Evolutionary conservation across 1,140 invertebrate species (phyloP).

Genomic region (Neocloeon triangulifer): DNA sequence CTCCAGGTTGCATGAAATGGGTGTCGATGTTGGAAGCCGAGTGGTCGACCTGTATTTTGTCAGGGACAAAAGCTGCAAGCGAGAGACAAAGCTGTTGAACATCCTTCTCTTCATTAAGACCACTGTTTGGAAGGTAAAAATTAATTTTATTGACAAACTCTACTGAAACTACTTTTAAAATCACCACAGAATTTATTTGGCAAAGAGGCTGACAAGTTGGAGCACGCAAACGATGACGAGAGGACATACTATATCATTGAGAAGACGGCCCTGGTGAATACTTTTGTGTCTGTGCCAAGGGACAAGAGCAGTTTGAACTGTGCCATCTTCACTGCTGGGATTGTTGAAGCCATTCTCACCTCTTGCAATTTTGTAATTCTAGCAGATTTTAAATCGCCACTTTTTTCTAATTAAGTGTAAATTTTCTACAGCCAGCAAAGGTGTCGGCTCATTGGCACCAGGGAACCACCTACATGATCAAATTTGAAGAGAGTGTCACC

Average conservation of each 20-base stretch:
- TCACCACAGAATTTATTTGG: conserved; percentile 68
- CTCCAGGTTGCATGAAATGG: conserved; percentile 72
- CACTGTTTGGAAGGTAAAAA: conserved; percentile 77
- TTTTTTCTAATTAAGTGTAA: conserved; percentile 9
- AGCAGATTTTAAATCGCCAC: background rate
- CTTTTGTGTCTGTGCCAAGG: conserved; percentile 92
- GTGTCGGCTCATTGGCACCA: conserved; percentile 98
- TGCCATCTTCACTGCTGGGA: conserved; percentile 95
- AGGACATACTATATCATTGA: conserved; percentile 96
- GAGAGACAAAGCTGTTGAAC: conserved; percentile 88
- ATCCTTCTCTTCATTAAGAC: conserved; percentile 91
- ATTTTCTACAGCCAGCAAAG: conserved; percentile 73
- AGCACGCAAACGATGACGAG: conserved; percentile 96
- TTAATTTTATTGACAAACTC: conserved; percentile 1
- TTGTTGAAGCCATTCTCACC: conserved; percentile 87
- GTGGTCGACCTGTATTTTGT: conserved; percentile 84
- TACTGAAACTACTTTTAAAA: conserved; percentile 7
- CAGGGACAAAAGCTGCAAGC: conserved; percentile 77
- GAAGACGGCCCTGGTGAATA: conserved; percentile 91
- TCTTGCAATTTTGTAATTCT: conserved; percentile 86
- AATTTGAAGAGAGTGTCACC: conserved; percentile 91
- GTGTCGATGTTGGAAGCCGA: conserved; percentile 82
- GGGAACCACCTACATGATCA: conserved; percentile 97
- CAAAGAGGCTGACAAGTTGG: conserved; percentile 94
- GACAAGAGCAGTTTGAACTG: conserved; percentile 95